These are phyloP conservation scores for Empidonax traillii DNA, from an alignment of 2,113 vertebrate species.

Conservation along the genomic window DNA sequence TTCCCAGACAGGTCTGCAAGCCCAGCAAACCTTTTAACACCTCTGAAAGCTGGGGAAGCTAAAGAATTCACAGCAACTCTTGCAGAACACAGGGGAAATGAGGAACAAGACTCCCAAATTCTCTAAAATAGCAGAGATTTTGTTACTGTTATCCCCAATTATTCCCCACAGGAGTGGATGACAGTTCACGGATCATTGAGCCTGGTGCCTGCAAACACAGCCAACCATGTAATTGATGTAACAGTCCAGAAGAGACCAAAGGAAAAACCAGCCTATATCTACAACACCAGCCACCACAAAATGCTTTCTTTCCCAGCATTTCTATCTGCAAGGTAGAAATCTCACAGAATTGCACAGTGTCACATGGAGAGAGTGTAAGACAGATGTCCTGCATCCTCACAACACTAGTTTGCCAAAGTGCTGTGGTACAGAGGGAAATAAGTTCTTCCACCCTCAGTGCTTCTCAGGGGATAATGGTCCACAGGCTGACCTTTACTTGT, in stretches of 20 bases:
- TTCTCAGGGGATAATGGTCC: background rate
- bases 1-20: slow-evolving; percentile 15
- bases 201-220: slow-evolving; percentile 4
- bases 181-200: slow-evolving; percentile 26
- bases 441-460: background rate
- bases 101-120: slow-evolving; percentile 25
- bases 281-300: background rate
- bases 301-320: background rate
- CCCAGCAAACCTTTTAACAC: slow-evolving; percentile 51
- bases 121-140: slow-evolving; percentile 33
- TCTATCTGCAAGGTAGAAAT: background rate
- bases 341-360: background rate
- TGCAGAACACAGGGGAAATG: background rate
- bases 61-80: slow-evolving; percentile 11
- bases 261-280: background rate
- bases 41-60: slow-evolving; percentile 26
- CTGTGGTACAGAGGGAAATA: background rate
- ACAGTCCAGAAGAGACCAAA: slow-evolving; percentile 16
- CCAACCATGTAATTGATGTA: slow-evolving; percentile 26
- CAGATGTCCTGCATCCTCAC: background rate
- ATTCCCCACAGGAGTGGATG: slow-evolving; percentile 28
- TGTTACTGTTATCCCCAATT: slow-evolving; percentile 4
- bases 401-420: background rate
- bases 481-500: background rate
- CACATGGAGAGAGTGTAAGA: background rate